Percentiles rank a stretch among this genome's conserved stretches.
phyloP scores from a whole-genome alignment of 1,140 invertebrate species.

The Venturia canescens region DNA sequence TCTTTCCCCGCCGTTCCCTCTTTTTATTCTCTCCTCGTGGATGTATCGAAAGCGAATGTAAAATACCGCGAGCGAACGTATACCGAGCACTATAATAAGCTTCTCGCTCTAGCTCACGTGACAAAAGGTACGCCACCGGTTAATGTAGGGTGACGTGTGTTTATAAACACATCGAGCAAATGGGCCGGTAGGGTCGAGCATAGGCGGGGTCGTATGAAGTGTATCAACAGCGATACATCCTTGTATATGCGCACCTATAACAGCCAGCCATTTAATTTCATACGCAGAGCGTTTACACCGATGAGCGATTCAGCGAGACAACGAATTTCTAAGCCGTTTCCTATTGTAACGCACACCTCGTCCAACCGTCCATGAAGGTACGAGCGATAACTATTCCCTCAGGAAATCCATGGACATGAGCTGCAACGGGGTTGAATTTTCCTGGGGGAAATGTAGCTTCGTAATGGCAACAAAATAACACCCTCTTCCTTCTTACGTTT shows the following conservation, averaged over 20 bases:
- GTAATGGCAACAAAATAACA: neutral
- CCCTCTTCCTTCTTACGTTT: neutral
- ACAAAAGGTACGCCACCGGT: slow-evolving; percentile 51
- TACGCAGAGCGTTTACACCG: slow-evolving; percentile 29
- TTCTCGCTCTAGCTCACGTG: slow-evolving; percentile 45
- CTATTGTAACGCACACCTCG: neutral
- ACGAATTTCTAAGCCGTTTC: slow-evolving; percentile 36
- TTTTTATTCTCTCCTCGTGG: slow-evolving; percentile 11
- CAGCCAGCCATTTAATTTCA: slow-evolving; percentile 24
- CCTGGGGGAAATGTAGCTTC: no score
- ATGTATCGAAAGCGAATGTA: neutral
- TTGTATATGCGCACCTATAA: neutral
- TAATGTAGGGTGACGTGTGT: slow-evolving; percentile 51
- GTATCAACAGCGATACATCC: slow-evolving; percentile 10
- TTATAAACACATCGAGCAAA: slow-evolving; percentile 51
- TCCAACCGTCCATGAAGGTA: neutral
- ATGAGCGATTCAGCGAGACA: slow-evolving; percentile 19
- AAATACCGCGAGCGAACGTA: neutral
- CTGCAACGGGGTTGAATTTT: no score
- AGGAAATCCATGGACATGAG: neutral
- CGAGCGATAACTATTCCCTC: neutral
- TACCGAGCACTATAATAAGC: slow-evolving; percentile 45
- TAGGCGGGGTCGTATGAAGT: slow-evolving; percentile 16
- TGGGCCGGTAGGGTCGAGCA: slow-evolving; percentile 26
- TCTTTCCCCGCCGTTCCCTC: slow-evolving; percentile 11